Base-by-base conservation (phyloP, 2,797 vertebrate genomes). In the Phaenicophaeus curvirostris region DNA sequence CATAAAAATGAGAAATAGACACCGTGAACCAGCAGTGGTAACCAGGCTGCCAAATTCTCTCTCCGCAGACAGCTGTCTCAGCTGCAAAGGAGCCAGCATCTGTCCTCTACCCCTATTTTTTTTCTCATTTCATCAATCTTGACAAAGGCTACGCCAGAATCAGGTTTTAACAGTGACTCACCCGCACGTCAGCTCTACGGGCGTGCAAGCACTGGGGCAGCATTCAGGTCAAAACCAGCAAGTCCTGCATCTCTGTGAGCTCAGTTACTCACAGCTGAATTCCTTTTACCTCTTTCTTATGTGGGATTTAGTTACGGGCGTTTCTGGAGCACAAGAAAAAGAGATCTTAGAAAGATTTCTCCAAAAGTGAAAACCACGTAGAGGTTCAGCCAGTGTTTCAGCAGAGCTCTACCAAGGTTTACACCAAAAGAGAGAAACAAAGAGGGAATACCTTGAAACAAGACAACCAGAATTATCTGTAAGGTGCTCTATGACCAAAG, bases 81-180 rank as follows among this genome's bases (percentile, higher is more conserved):
- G 61, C 69, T 77, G 76, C 80, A 77, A 53, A 37, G 75, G 65
- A 85, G 46, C 31, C 73, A 46, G 19, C 39, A 50, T 44, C 57
- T 78, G 24, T 59, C 51, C 44, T 65, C n/a, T 42, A 3, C 5
- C 7, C 54, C 59, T 75, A 0, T 48, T 89, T 81, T 48, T 48
- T 35, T 25, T 66, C 25, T 80, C 41, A 17, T 90, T 81, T 78
- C 69, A 90, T 84, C 35, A 42, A 31, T 42, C 53, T 58, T 69
- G 74, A 41, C 25, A 31, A 35, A 55, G 80, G 59, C 66, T 81
- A 48, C 78, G 48, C 71, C 63, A 84, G 87, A 33, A 78, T 74
- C 73, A 42, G 91, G 75, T 21, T 66, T 86, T 41, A 11, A 62
- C 2, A 2, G 61, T 93, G 94, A 96, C 74, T 96, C 94, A 96